Evolutionary conservation across 2,113 vertebrate genomes (phyloP).

Genomic region (Lepisosteus oculatus): DNA sequence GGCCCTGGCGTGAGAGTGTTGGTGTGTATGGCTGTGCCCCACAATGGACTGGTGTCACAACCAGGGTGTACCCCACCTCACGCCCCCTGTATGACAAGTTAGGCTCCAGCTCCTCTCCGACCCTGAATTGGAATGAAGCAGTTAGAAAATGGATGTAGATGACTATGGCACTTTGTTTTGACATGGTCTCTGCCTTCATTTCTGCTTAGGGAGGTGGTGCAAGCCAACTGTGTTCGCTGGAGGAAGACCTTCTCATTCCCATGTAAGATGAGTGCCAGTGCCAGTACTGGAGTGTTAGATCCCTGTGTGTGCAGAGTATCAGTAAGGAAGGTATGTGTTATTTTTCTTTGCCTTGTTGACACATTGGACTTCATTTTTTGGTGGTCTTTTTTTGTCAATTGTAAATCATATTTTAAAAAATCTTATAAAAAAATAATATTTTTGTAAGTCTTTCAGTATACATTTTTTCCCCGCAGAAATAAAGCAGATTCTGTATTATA

Average conservation of each 20-base stretch:
- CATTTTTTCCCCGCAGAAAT: too few species aligned
- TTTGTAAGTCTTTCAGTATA: too few species aligned
- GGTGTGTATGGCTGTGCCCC: not conserved
- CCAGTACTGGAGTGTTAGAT: conserved; percentile 82
- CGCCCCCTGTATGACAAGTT: not conserved
- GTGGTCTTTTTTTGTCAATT: too few species aligned
- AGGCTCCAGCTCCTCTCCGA: not conserved
- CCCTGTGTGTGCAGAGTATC: conserved; percentile 88
- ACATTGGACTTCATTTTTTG: conserved; percentile 14
- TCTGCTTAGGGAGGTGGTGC: conserved; percentile 77
- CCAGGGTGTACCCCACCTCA: not conserved
- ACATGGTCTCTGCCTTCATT: not conserved
- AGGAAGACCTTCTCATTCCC: conserved; percentile 85
- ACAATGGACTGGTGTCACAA: not conserved
- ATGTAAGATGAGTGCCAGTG: conserved; percentile 90
- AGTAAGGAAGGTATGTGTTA: conserved; percentile 79
- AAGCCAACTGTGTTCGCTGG: conserved; percentile 89
- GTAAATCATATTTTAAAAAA: too few species aligned
- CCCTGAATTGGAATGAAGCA: too few species aligned
- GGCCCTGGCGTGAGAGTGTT: not conserved
- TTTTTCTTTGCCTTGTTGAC: not conserved
- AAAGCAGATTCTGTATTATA: too few species aligned
- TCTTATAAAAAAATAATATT: too few species aligned
- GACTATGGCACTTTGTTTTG: not conserved
- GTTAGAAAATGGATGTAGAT: not conserved